Evolutionary conservation across 2,113 vertebrate genomes (phyloP), one percentile per base, ranked within the genome.

Genomic region (Bubo scandiacus): DNA sequence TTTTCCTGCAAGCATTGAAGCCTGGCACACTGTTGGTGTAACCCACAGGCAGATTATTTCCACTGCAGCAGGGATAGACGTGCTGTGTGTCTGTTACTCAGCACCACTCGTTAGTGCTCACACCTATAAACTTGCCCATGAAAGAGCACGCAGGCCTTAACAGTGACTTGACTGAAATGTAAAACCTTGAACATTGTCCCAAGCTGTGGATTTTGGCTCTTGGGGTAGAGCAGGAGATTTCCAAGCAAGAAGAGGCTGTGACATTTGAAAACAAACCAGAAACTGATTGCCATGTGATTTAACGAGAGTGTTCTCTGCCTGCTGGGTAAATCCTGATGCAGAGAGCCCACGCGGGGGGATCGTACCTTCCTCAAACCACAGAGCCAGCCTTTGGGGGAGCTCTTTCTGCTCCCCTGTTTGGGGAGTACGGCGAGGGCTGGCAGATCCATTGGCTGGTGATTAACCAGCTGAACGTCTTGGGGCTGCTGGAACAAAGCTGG

Each of bases 201-300:
- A 73, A 3, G 29, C 5, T 93, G 96, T 89, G 96, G 92, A 81
- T 86, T 93, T 95, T 93, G 96, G 92, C 92, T 95, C 49, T 3
- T 15, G n/a, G 38, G 38, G 25, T 4, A 6, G 67, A 67, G 58
- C 9, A 12, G 92, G 82, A 92, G 84, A 66, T 36, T 92, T 71
- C 86, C 4, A 0, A 54, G 42, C 0, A 4, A 66, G 71, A 47
- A 62, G 52, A 84, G 55, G 67, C 72, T 17, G 0, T 58, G 63
- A 67, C 72, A 36, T 25, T 6, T 7, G 65, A 71, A 94, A 94
- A 88, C 47, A 72, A 94, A 66, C 30, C 11, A 4, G 34, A 22
- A 74, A 6, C 12, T 6, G 8, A 5, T 43, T n/a, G n/a, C 57
- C 40, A 1, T 1, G 8, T 12, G 77, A 5, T 42, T 12, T 6